A percentile compares a stretch with the other conserved stretches of the same genome.
Evolutionary conservation across 2,113 vertebrate genomes (phyloP).

Genomic region (Callipepla californica): DNA sequence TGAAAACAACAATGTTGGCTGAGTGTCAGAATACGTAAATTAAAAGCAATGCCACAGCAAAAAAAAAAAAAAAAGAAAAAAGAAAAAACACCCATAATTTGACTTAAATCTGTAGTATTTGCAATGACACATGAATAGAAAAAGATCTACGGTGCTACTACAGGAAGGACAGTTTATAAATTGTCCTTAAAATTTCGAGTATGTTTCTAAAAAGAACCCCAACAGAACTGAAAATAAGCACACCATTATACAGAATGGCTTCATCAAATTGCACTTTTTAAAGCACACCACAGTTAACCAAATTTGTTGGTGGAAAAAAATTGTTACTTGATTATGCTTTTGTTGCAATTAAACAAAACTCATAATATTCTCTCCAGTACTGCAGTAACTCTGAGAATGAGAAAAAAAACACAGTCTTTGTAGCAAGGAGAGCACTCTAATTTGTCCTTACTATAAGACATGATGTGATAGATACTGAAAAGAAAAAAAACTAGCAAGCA

Average conservation of each 20-base stretch:
- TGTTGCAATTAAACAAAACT: not conserved
- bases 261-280: not conserved
- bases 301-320: not conserved
- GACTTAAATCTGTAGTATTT: constrained; percentile 23
- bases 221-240: constrained; percentile 4
- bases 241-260: not conserved
- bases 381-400: not conserved
- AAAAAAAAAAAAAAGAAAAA: not conserved
- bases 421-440: not conserved
- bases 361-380: not conserved
- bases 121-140: not conserved
- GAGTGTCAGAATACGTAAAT: constrained; percentile 15
- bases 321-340: not conserved
- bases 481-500: not conserved
- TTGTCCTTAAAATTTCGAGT: not conserved
- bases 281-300: not conserved
- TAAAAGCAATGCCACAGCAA: not conserved
- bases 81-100: not conserved
- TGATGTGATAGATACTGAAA: not conserved
- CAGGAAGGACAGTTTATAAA: constrained; percentile 43
- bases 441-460: not conserved
- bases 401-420: not conserved
- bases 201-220: constrained; percentile 1
- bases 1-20: constrained; percentile 16
- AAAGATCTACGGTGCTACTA: not conserved